Evolutionary conservation across 2,113 vertebrate species (phyloP), one percentile per base, ranked within the genome.

Genomic region (Anolis carolinensis): DNA sequence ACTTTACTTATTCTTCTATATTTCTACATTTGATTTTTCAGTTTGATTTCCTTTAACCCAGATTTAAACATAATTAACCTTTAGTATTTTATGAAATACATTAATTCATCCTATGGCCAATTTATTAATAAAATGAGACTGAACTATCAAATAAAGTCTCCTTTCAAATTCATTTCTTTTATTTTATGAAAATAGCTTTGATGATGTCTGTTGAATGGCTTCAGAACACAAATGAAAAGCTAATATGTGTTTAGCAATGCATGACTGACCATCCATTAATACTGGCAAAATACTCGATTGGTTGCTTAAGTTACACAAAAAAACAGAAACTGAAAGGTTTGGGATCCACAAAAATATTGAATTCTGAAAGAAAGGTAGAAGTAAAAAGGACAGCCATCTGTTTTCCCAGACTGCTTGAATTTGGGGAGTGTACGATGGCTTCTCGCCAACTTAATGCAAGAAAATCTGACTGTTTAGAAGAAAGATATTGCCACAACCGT

Each of bases 401-500:
- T n/a, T n/a, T n/a, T n/a, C n/a, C n/a, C n/a, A n/a, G n/a, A n/a
- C n/a, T n/a, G n/a, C n/a, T n/a, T n/a, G n/a, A n/a, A n/a, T n/a
- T n/a, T n/a, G n/a, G n/a, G n/a, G n/a, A n/a, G n/a, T n/a, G n/a
- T n/a, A n/a, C n/a, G n/a, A n/a, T n/a, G n/a, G n/a, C n/a, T 97
- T 97, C 96, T 94, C 96, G 97, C 97, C 96, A 95, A 95, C 95
- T 96, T 95, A 96, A 97, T 93, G 96, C 95, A 97, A 97, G 95
- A 96, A 94, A 96, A 96, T 96, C 95, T 96, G 96, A 98, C 97
- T 97, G 95, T 98, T 97, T 97, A 97, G 95, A 96, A 97, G 97
- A 97, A 96, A 96, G 96, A 97, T 97, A 97, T 96, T 96, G 96
- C 96, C 96, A 97, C 97, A 96, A 94, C 96, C 96, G 94, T 95